Evolutionary conservation across 1,140 invertebrate genomes (phyloP).

Genomic region (Eriosoma lanigerum): DNA sequence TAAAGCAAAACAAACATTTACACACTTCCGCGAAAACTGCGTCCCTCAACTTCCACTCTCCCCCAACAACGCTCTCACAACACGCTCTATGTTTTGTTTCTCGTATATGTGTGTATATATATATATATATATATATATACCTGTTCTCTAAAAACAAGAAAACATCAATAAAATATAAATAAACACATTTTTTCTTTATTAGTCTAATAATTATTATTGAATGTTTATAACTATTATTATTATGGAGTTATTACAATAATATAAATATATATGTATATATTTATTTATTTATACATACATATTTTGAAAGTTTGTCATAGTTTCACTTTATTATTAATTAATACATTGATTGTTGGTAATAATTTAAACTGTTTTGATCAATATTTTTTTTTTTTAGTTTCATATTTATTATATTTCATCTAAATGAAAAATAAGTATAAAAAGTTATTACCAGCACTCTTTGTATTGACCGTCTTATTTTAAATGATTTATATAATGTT

Average conservation of each 20-base stretch:
- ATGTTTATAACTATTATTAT: slow-evolving; percentile 50
- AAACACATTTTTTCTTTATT: slow-evolving; percentile 52
- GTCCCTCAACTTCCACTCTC: slow-evolving; percentile 53
- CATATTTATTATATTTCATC: not conserved
- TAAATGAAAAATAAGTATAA: not conserved
- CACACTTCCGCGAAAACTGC: slow-evolving; percentile 43
- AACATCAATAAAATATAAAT: slow-evolving; percentile 48
- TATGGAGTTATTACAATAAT: slow-evolving; percentile 44
- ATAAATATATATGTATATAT: slow-evolving; percentile 15
- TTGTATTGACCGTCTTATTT: slow-evolving; percentile 23
- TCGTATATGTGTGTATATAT: too few relatives aligned
- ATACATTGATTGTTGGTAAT: slow-evolving; percentile 30
- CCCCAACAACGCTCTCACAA: slow-evolving; percentile 43
- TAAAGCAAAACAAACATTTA: slow-evolving; percentile 51
- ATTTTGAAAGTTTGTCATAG: slow-evolving; percentile 34
- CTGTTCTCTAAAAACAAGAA: slow-evolving; percentile 40
- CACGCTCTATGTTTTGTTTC: slow-evolving; percentile 49
- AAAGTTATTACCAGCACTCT: slow-evolving; percentile 18
- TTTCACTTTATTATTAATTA: slow-evolving; percentile 10
- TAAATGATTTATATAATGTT: slow-evolving; percentile 15
- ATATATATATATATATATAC: slow-evolving; percentile 35
- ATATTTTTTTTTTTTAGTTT: not conserved
- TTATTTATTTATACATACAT: slow-evolving; percentile 19
- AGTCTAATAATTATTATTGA: slow-evolving; percentile 51
- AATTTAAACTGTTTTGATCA: not conserved